Evolutionary conservation across 2,888 invertebrate genomes (phyloP), one percentile per base, ranked within the genome.

Genomic region (Tanypteryx hageni): DNA sequence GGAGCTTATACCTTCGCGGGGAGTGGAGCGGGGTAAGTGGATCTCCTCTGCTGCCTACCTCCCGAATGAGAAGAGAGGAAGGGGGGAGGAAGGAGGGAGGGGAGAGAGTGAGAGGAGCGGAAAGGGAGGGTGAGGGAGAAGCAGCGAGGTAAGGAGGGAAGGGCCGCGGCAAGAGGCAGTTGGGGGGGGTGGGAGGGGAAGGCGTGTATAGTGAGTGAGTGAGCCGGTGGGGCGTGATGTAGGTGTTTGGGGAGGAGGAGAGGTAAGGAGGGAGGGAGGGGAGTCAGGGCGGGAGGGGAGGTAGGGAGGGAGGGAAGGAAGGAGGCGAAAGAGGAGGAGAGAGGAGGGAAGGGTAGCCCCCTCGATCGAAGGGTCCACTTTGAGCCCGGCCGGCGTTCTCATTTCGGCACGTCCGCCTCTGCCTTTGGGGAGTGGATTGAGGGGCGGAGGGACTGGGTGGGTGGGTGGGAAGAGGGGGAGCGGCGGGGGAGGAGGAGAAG

Each of bases 21-120:
- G 76, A 64, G 61, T 68, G 93, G 86, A 82, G 92, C 89, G 92
- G 89, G 89, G 89, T 89, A 89, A 89, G 89, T 89, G 89, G 89
- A 89, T 89, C 89, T 89, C 61, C 93, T 94, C 94, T 94, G 94
- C 93, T 95, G 93, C 44, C 44, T 44, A 44, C 93, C 93, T 93
- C 93, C 93, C 81, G 93, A 91, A 92, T 84, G 93, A 92, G 92
- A 64, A 56, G 89, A 76, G 91, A 68, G 59, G 84, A 59, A 92
- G 56, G 92, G 44, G 44, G 44, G 5, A 5, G 5, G 44, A 44
- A 5, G 44, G 5, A 44, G 3, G 44, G 44, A 44, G 44, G 91
- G 92, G 93, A 93, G 93, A 82, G 92, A 61, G 85, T 76, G 92
- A 27, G 92, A 76, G 82, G 82, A 92, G 93, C 92, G 92, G 92